Conservation (phyloP, 2,797 vertebrate species). For the Pangasius krempfi region DNA sequence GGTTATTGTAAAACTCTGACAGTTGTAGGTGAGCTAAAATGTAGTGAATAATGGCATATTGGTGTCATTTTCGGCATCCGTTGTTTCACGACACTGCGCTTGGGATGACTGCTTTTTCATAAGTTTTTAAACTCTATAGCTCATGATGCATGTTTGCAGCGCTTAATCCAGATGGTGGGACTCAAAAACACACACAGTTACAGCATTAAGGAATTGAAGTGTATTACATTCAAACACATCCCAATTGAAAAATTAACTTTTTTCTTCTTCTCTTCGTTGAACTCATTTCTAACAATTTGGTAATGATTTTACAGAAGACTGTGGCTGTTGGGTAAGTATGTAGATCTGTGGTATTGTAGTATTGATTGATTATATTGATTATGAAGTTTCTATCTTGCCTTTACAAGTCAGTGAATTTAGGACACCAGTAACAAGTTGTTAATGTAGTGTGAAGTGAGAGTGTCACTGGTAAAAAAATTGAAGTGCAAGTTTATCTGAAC, state of each 20-base stretch:
- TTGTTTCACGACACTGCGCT: not conserved
- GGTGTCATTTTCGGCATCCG: not conserved
- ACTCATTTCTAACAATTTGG: not conserved
- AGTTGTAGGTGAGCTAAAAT: not conserved
- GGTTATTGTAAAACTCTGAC: not conserved
- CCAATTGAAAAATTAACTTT: not conserved
- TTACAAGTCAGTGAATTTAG: constrained; percentile 16
- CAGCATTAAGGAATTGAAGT: not conserved
- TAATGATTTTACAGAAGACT: not conserved
- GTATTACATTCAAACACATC: not conserved
- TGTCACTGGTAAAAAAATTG: constrained; percentile 21
- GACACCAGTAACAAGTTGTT: constrained; percentile 31
- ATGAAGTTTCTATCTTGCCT: not conserved
- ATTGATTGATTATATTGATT: not conserved
- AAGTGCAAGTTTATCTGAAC: constrained; percentile 33
- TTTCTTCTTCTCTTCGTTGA: not conserved
- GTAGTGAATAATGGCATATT: not conserved
- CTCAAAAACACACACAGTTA: not conserved
- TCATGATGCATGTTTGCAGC: not conserved
- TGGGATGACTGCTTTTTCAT: not conserved
- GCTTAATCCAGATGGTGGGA: not conserved
- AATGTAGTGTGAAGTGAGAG: constrained; percentile 39
- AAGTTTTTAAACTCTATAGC: not conserved
- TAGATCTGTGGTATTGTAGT: constrained; percentile 1
- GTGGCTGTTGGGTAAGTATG: not conserved